Base-by-base conservation (phyloP, 1,140 invertebrate genomes). In the Epicauta chinensis region DNA sequence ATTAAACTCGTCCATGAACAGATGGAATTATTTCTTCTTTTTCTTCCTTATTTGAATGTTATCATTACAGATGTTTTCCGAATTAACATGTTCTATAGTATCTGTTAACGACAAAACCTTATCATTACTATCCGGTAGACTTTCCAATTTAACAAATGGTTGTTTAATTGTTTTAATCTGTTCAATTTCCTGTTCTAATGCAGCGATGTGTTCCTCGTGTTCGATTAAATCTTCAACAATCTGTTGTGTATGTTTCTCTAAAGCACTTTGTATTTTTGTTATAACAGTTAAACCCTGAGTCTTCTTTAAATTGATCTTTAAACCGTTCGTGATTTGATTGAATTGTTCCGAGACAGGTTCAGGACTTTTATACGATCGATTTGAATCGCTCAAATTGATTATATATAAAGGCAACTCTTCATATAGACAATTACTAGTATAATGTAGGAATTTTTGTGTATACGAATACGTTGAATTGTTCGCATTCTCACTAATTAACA, bases 341-440 rank as follows among this genome's bases (percentile, higher is more conserved):
- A 65, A 63, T 4, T 42, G 32, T 31, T 49, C 48, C 4, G 65
- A 65, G 2, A 49, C 16, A 0, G 53, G 52, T 34, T 63, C 61
- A 2, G 62, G 56, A 29, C 42, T 59, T 40, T 62, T 65, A 49
- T 66, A 67, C 1, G 48, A 51, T 50, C 62, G 58, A 34, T 64
- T 62, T 2, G 59, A 49, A 52, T 67, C 62, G 47, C 61, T 65
- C 38, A 68, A 54, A 41, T 68, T 68, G 5, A 59, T 53, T 46
- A 68, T 66, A 32, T 55, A 53, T 44, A 68, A 35, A 9, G 58
- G 63, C 34, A 68, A 7, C 32, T 52, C 55, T 48, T 65, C 62
- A 51, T 58, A 65, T 5, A 23, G 4, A 23, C 23, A 7, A 12
- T 39, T 45, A 11, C 37, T 40, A 41, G 59, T 34, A 34, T 59